A percentile compares a stretch with the other conserved stretches of the same genome.
These are phyloP conservation scores for Dynastes tityus DNA, from an alignment of 2,888 invertebrate genomes.

Conservation along the genomic window DNA sequence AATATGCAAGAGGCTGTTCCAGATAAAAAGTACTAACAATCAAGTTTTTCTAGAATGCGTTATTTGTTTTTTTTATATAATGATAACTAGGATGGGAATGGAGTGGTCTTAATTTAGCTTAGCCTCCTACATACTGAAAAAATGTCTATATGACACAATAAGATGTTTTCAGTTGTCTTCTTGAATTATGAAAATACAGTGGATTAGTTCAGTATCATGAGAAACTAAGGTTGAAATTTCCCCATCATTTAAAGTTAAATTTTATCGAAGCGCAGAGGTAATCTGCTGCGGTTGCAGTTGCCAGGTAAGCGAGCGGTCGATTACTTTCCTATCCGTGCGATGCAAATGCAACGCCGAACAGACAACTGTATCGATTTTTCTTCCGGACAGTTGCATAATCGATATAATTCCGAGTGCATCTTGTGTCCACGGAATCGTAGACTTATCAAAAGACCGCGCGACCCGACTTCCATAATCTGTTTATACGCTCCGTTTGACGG, in stretches of 20 bases:
- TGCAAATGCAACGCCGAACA: neutral
- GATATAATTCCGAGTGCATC: conserved; percentile 17
- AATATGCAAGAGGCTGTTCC: too few relatives aligned
- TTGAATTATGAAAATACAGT: too few relatives aligned
- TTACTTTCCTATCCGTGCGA: neutral
- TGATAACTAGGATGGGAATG: too few relatives aligned
- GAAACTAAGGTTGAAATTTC: neutral
- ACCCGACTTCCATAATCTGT: neutral
- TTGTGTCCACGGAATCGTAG: neutral
- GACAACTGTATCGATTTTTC: conserved; percentile 23
- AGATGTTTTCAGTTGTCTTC: too few relatives aligned
- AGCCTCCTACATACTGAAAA: too few relatives aligned
- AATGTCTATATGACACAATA: too few relatives aligned
- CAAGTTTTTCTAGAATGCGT: too few relatives aligned
- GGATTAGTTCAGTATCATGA: too few relatives aligned
- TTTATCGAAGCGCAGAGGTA: neutral
- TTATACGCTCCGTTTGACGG: too few relatives aligned
- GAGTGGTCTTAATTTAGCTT: too few relatives aligned
- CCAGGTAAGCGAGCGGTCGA: neutral
- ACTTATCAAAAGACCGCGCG: neutral
- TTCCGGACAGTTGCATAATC: conserved; percentile 39
- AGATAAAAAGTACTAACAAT: too few relatives aligned
- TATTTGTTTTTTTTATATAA: too few relatives aligned
- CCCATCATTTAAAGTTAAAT: conserved; percentile 7
- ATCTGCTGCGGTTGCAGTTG: conserved; percentile 14